Conservation (phyloP, 2,113 vertebrate genomes). For the Dissostichus mawsoni region DNA sequence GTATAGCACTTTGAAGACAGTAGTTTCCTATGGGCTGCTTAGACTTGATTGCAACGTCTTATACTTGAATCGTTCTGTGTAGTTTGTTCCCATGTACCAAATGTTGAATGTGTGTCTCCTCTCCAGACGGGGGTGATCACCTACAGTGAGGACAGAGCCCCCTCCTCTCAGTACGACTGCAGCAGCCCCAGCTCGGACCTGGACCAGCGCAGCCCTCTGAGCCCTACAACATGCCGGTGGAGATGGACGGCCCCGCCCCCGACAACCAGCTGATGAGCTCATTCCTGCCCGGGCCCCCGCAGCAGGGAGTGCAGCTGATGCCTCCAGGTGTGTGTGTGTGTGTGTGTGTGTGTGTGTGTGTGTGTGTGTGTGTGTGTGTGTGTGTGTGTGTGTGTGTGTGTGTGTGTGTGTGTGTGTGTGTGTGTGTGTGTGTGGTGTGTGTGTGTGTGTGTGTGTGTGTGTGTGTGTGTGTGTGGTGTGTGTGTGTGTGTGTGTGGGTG, state of each 20-base stretch:
- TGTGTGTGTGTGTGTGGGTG: too few species aligned
- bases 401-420: not conserved
- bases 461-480: too few species aligned
- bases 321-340: slow-evolving; percentile 88
- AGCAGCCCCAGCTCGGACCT: slow-evolving; percentile 90
- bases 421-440: not conserved
- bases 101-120: not conserved
- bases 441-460: too few species aligned
- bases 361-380: not conserved
- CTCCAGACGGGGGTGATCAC: slow-evolving; percentile 87
- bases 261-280: slow-evolving; percentile 88
- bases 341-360: not conserved
- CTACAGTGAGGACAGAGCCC: slow-evolving; percentile 82
- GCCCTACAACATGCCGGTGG: slow-evolving; percentile 73
- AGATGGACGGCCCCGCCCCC: slow-evolving; percentile 65
- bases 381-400: slow-evolving; percentile 79
- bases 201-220: slow-evolving; percentile 84
- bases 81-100: not conserved
- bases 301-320: slow-evolving; percentile 87
- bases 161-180: slow-evolving; percentile 85
- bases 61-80: not conserved
- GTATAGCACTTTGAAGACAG: not conserved
- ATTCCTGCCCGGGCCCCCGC: slow-evolving; percentile 80
- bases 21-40: not conserved
- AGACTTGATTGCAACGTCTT: not conserved